Base-by-base conservation (phyloP, 1,140 invertebrate genomes). In the Neomicropteryx cornuta region DNA sequence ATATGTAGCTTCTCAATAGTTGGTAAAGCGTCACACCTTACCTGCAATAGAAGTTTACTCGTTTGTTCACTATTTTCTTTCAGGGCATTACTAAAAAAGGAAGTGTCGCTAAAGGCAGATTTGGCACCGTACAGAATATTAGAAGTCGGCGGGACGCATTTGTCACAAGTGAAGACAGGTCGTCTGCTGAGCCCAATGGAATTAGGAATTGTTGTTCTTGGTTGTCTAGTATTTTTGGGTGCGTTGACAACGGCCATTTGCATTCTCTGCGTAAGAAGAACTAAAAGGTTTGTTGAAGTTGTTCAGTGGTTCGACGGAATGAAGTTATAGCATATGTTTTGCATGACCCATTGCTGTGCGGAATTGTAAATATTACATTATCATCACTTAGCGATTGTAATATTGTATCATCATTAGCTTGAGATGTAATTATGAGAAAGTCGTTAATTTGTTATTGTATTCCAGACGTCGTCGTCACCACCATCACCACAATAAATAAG, bases 201-300 rank as follows among this genome's bases (percentile, higher is more conserved):
- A 60, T 76, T 88, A 11, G 80, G 81, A 10, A 79, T 83, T 1
- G 73, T 90, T 3, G 75, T 83, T 0, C 66, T 89, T 2, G 81
- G 81, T 14, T 81, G 80, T 32, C 65, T 88, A 24, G 76, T 89
- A 20, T 86, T 87, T 51, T 52, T 88, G 17, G 85, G 83, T 5
- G 83, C 83, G 2, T 61, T 83, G 14, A 71, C 81, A 1, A 78
- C 83, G 0, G 81, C 83, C 2, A 70, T 87, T n/a, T 84, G 82
- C 46, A 75, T 85, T 35, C 66, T 81, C n/a, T 85, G 82, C 48
- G 62, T 82, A 37, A 72, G 75, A 23, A 65, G 62, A 35, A 78
- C 70, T 40, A 75, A 77, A 63, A 73, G 76, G 76, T 78, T 66
- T n/a, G n/a, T n/a, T n/a, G n/a, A n/a, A n/a, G n/a, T n/a, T n/a